Conservation (phyloP, 2,113 vertebrate genomes). For the Amia ocellicauda region DNA sequence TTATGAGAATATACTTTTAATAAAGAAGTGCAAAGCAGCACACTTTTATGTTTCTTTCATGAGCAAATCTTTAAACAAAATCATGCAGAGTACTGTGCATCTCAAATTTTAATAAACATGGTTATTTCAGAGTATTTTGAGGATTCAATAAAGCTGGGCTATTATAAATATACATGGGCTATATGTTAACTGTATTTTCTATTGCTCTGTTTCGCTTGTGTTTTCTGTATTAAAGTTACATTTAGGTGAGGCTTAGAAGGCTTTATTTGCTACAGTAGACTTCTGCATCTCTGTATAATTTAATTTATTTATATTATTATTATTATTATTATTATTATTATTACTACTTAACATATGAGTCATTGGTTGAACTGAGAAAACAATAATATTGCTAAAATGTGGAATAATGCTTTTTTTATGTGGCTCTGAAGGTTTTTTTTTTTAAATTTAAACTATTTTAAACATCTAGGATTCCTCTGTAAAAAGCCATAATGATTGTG, state of each 20-base stretch:
- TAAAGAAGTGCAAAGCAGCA: slow-evolving; percentile 10
- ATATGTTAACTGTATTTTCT: slow-evolving; percentile 18
- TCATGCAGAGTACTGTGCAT: background rate
- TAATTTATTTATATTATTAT: too few species aligned
- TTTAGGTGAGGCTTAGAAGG: background rate
- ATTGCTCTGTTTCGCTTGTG: background rate
- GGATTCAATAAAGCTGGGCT: slow-evolving; percentile 20
- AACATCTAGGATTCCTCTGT: too few species aligned
- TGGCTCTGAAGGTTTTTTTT: too few species aligned
- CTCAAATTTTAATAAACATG: slow-evolving; percentile 24
- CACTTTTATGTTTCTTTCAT: slow-evolving; percentile 30
- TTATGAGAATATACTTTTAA: slow-evolving; percentile 8
- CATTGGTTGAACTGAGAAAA: too few species aligned
- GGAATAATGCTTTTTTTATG: too few species aligned
- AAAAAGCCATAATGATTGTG: too few species aligned
- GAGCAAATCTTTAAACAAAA: slow-evolving; percentile 17
- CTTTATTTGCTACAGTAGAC: background rate
- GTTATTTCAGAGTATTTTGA: background rate
- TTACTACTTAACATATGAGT: too few species aligned
- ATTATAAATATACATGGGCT: slow-evolving; percentile 29
- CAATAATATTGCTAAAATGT: too few species aligned
- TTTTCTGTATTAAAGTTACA: background rate
- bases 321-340: too few species aligned
- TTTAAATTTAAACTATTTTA: too few species aligned
- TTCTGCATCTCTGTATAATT: too few species aligned